Evolutionary conservation across 23 tunicate species (phyloP).

Genomic region (Trididemnum clinides): DNA sequence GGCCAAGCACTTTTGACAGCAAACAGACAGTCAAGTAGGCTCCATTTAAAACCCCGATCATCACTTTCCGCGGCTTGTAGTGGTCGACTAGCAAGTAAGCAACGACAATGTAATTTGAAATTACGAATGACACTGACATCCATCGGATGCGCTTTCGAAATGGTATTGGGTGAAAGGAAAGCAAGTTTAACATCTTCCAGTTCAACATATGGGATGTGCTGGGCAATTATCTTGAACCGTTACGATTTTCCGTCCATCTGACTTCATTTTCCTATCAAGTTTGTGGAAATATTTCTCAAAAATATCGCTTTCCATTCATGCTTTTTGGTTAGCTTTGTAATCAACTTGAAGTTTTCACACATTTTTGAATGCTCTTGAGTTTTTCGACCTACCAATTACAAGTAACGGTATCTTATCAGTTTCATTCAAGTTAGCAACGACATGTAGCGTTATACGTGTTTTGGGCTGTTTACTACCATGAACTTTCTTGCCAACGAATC

Average conservation of each 20-base stretch:
- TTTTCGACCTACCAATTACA: not conserved
- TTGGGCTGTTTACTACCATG: constrained; percentile 13
- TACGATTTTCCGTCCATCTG: not conserved
- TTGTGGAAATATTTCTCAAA: not conserved
- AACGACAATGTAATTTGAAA: too few relatives aligned
- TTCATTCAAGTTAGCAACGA: not conserved
- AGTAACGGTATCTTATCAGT: not conserved
- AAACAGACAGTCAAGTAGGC: not conserved
- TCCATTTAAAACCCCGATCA: not conserved
- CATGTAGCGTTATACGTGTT: not conserved
- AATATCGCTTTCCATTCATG: not conserved
- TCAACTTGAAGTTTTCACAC: not conserved
- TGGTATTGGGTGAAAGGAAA: not conserved
- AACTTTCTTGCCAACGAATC: not conserved
- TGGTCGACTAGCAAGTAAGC: not conserved
- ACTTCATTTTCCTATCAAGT: not conserved
- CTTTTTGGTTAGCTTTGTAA: constrained; percentile 6
- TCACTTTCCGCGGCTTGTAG: not conserved
- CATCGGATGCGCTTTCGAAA: not conserved
- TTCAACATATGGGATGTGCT: constrained; percentile 3
- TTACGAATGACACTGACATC: too few relatives aligned
- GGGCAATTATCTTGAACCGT: not conserved
- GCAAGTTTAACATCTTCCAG: too few relatives aligned
- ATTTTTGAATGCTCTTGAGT: not conserved
- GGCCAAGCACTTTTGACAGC: too few relatives aligned